Evolutionary conservation across 1,140 invertebrate genomes (phyloP), one percentile per base, ranked within the genome.

Genomic region (Melipona quadrifasciata): DNA sequence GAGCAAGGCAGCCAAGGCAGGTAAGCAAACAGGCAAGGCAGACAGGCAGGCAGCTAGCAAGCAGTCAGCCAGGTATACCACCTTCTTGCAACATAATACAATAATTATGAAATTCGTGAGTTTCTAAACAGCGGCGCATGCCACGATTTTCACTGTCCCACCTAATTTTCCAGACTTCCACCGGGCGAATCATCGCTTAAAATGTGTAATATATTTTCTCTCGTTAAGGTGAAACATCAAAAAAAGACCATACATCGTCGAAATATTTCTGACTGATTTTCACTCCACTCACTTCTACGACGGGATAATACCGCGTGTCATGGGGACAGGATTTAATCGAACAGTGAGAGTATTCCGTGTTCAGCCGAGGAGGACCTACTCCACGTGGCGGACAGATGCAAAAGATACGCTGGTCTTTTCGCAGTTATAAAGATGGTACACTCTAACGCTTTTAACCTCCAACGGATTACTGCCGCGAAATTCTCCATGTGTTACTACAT

Each of bases 31-130:
- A 85, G 79, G 61, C 77, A 78, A 85, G 77, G 72, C 86, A 79
- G 73, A 53, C 61, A 82, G 80, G 80, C 84, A 79, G 70, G 47
- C 67, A 82, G 72, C 67, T 82, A 82, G 88, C 72, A 80, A 84
- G 87, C 85, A 90, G 86, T 80, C 87, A 88, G 87, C 89, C 91
- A 91, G 90, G 90, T 91, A 92, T 89, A 91, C 85, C 86, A 90
- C 86, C 90, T 90, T 93, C 91, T 95, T 94, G 91, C 93, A 91
- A 94, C 92, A 94, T 93, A 93, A 93, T 93, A 94, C 91, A 91
- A 95, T 94, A 95, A 94, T 95, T 95, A 95, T 95, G 93, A 95
- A 94, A 94, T 95, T 95, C 91, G 93, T 94, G 91, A 93, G 93
- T 95, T 94, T 94, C 93, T 93, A 93, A 95, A 93, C 89, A 91